Base-by-base conservation (phyloP, 2,888 invertebrate species). In the Macrophya annulata region DNA sequence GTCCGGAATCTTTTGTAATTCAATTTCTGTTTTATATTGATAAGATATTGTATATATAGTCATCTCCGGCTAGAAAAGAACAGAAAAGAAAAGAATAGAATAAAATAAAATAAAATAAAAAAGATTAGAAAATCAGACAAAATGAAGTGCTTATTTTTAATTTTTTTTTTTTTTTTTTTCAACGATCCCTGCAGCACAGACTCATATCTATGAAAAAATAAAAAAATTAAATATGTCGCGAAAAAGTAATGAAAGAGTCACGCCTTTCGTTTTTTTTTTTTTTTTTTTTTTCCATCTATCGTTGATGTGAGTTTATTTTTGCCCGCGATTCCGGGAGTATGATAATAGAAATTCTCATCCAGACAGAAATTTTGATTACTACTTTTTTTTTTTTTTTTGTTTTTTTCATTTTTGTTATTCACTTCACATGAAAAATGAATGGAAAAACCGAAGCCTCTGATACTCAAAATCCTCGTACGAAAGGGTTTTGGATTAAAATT, bases 281-380 rank as follows among this genome's bases (percentile, higher is more conserved):
- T 31, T n/a, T 74, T 45, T 45, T 45, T 48, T 12, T 71, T 45
- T 45, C 45, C 74, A 74, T 74, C 45, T 74, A 74, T 74, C 74
- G 40, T 45, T n/a, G 71, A 71, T 37, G 37, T n/a, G 10, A n/a
- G 17, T 40, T 37, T n/a, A n/a, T n/a, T 71, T 71, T 45, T 25
- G 10, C 12, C 45, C 45, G 40, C 31, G 40, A 25, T n/a, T 5
- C 62, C 25, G 8, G 8, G 37, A 37, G 37, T 37, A 37, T 68
- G 68, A 68, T 37, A 37, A 68, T 37, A 68, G 68, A 68, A 68
- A 68, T 68, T 68, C 37, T 68, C 17, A 17, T 68, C 6, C 37
- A 68, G 21, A 15, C 68, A 37, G 37, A 37, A 68, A 25, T 68
- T 68, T 68, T 37, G 25, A 68, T 68, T 37, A 68, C 31, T 68